Conservation (phyloP, 2,113 vertebrate species). For the Cavia aperea region DNA sequence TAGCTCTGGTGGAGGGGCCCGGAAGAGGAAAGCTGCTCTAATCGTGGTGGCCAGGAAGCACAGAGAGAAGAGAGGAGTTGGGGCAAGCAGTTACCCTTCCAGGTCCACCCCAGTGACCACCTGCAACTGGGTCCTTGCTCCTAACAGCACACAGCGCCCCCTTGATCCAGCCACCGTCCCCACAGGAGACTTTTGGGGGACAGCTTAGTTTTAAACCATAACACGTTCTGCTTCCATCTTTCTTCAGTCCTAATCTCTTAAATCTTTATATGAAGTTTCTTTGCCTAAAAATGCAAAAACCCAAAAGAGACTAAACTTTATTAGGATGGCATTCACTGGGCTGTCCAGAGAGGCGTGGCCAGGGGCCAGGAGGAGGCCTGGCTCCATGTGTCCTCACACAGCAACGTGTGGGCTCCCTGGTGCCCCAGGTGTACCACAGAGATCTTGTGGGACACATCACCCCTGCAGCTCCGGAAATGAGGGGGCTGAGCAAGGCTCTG, state of each 20-base stretch:
- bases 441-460: not conserved
- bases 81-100: not conserved
- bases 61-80: not conserved
- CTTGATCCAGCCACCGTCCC: not conserved
- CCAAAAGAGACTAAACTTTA: not conserved
- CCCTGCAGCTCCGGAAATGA: not conserved
- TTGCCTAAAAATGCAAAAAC: constrained; percentile 17
- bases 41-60: not conserved
- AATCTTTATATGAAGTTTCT: not conserved
- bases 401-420: not conserved
- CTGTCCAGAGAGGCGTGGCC: not conserved
- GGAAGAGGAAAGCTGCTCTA: not conserved
- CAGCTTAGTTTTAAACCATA: not conserved
- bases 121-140: not conserved
- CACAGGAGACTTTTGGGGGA: not conserved
- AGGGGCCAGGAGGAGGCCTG: not conserved
- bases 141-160: not conserved
- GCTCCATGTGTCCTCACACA: not conserved
- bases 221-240: not conserved
- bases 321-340: not conserved
- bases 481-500: not conserved
- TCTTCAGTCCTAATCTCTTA: constrained; percentile 8
- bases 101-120: not conserved
- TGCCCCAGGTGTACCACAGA: not conserved
- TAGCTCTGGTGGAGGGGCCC: not conserved